These are phyloP conservation scores for Muraenolepis orangiensis DNA, from an alignment of 2,797 vertebrate species.

Conservation along the genomic window DNA sequence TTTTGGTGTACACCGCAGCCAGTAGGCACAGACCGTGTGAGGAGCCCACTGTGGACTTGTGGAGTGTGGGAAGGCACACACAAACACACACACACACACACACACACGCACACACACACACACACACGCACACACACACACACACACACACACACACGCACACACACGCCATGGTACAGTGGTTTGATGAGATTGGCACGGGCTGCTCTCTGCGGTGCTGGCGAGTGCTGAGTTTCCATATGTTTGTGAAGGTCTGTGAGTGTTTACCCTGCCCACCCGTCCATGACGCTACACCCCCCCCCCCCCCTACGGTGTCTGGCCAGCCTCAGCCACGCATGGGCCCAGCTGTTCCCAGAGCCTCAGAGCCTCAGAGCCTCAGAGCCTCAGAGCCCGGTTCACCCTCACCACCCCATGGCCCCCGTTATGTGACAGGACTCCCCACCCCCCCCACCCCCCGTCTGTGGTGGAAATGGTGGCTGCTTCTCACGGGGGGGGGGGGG, in stretches of 20 bases:
- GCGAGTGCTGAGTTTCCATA: conserved; percentile 50
- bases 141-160: conserved; percentile 16
- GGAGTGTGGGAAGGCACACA: conserved; percentile 51
- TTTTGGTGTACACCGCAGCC: conserved; percentile 43
- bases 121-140: conserved; percentile 27
- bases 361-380: too few species aligned
- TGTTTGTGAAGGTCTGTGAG: conserved; percentile 52
- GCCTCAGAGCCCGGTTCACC: too few species aligned
- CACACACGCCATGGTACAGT: conserved; percentile 37
- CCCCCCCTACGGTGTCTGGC: conserved; percentile 37
- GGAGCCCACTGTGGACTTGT: too few species aligned
- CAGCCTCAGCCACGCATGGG: conserved; percentile 31
- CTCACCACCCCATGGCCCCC: too few species aligned
- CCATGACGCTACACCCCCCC: conserved; percentile 42
- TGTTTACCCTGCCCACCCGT: conserved; percentile 43
- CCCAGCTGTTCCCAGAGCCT: conserved; percentile 3
- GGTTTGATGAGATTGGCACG: conserved; percentile 56
- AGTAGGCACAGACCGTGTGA: too few species aligned
- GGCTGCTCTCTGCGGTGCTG: conserved; percentile 43
- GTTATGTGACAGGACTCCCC: too few species aligned
- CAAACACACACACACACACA: conserved; percentile 11
- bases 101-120: conserved; percentile 9
- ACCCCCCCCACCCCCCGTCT: too few species aligned
- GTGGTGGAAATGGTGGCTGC: too few species aligned
- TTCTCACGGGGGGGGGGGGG: too few species aligned